Percentiles rank a stretch among this genome's conserved stretches.
Evolutionary conservation across 1,140 invertebrate species (phyloP).

Genomic region (Brachionus plicatilis): DNA sequence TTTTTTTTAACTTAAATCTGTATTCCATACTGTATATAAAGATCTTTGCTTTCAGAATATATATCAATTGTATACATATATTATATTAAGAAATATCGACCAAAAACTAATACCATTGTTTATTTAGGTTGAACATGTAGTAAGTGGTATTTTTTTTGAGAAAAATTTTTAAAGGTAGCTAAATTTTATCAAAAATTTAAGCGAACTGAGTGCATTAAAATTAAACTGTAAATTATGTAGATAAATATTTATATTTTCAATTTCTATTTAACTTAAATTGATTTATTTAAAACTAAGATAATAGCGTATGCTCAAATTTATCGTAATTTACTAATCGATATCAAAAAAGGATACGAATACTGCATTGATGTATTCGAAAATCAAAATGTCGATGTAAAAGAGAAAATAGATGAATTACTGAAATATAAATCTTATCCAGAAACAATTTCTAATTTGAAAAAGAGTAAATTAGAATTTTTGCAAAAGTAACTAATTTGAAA

Average conservation of each 20-base stretch:
- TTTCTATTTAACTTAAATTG: background rate
- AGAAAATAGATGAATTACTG: conserved; percentile 45
- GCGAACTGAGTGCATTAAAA: background rate
- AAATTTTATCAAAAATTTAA: no score
- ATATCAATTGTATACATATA: no score
- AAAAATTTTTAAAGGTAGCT: no score
- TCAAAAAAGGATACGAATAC: conserved; percentile 55
- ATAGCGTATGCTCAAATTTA: conserved; percentile 53
- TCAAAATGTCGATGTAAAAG: conserved; percentile 49
- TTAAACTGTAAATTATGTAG: no score
- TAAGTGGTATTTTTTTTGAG: no score
- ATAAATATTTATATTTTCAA: background rate
- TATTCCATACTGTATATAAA: no score
- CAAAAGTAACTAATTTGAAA: background rate
- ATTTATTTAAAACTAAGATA: conserved; percentile 43
- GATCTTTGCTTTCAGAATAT: no score
- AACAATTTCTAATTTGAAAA: conserved; percentile 5
- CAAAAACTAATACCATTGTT: no score
- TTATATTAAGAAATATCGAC: no score
- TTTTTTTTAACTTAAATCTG: no score
- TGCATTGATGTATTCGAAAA: conserved; percentile 52
- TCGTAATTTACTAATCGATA: conserved; percentile 48
- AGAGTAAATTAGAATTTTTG: background rate
- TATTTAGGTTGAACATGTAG: no score
- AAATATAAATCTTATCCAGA: background rate